These are phyloP conservation scores for Otocyon megalotis DNA, from an alignment of 2,113 vertebrate genomes.

Conservation along the genomic window DNA sequence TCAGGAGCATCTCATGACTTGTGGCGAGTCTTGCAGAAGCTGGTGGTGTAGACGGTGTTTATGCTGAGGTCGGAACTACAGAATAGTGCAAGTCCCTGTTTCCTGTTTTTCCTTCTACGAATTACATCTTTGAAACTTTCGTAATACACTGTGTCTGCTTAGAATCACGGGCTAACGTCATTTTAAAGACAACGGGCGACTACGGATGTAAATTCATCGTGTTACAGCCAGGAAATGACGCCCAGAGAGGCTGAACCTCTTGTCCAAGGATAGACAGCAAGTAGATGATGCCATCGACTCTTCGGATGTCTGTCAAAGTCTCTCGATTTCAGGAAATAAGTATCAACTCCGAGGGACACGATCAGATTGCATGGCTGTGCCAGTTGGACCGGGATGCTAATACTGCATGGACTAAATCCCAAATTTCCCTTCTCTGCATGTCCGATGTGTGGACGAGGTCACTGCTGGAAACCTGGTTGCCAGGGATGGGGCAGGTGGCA, in stretches of 20 bases:
- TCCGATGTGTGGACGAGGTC: fast-evolving
- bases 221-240: not conserved
- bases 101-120: not conserved
- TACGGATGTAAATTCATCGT: not conserved
- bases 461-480: not conserved
- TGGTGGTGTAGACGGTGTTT: fast-evolving
- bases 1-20: not conserved
- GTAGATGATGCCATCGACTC: fast-evolving
- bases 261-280: not conserved
- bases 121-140: not conserved
- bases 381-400: not conserved
- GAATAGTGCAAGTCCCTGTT: not conserved
- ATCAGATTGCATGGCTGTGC: not conserved
- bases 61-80: fast-evolving
- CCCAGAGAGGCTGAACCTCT: not conserved
- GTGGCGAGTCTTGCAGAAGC: fast-evolving
- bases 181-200: not conserved
- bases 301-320: not conserved
- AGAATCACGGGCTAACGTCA: not conserved
- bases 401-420: not conserved
- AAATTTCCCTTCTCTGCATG: not conserved
- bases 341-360: not conserved
- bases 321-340: not conserved
- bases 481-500: fast-evolving
- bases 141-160: not conserved